These are phyloP conservation scores for Anoplolepis gracilipes DNA, from an alignment of 1,140 invertebrate species.

Conservation along the genomic window DNA sequence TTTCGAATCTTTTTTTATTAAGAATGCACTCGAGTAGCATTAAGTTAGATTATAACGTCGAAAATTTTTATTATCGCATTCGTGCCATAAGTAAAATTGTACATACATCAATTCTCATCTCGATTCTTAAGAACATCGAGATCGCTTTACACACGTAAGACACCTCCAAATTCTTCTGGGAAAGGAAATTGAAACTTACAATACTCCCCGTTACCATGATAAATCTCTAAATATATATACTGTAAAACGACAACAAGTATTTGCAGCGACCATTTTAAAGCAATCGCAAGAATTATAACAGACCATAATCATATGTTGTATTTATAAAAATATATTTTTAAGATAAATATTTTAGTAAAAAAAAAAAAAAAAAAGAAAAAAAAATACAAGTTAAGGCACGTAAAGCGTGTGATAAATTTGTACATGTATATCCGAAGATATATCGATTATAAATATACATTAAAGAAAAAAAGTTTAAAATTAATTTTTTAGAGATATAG, in stretches of 20 bases:
- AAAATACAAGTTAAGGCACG: not conserved
- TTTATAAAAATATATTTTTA: not conserved
- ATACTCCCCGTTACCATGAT: constrained; percentile 8
- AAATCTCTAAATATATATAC: constrained; percentile 5
- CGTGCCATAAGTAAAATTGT: constrained; percentile 81
- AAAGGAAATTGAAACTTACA: not conserved
- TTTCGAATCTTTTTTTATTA: constrained; percentile 4
- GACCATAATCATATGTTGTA: not conserved
- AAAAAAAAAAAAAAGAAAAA: not conserved
- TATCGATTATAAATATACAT: not conserved
- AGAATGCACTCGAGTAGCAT: constrained; percentile 34
- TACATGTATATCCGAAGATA: not conserved
- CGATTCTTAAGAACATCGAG: not conserved
- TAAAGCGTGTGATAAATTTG: not conserved
- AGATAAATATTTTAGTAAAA: not conserved
- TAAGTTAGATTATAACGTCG: not conserved
- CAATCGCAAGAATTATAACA: not conserved
- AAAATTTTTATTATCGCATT: constrained; percentile 69
- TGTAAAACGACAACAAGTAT: not conserved
- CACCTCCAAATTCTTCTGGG: not conserved
- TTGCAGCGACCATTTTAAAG: not conserved
- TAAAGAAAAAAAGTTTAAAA: constrained; percentile 1
- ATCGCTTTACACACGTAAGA: constrained; percentile 12
- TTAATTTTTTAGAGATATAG: not conserved
- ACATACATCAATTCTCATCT: constrained; percentile 63